These are phyloP conservation scores for Brachyhypopomus gauderio DNA, from an alignment of 2,113 vertebrate genomes.

Conservation along the genomic window DNA sequence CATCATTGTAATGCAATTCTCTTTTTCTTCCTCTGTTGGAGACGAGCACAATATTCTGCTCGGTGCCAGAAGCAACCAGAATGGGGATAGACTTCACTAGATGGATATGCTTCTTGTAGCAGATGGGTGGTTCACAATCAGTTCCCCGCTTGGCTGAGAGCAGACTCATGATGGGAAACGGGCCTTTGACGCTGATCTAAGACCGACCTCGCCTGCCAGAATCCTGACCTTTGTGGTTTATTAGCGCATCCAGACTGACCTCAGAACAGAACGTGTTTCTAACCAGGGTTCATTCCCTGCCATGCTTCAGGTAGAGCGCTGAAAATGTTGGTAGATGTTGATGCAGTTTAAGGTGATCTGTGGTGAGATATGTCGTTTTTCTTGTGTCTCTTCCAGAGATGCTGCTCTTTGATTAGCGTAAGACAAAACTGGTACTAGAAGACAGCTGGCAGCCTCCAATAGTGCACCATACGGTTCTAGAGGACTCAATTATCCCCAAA, in stretches of 20 bases:
- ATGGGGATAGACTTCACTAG: neutral
- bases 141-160: constrained; percentile 20
- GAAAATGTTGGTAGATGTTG: no score
- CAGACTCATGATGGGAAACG: constrained; percentile 9
- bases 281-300: no score
- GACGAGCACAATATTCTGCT: neutral
- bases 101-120: neutral
- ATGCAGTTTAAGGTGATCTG: neutral
- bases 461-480: neutral
- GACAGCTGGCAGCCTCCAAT: neutral
- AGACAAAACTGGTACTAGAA: neutral
- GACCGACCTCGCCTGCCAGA: constrained; percentile 5
- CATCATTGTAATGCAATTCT: neutral
- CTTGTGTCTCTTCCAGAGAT: neutral
- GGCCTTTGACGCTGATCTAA: constrained; percentile 15
- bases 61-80: neutral
- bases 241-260: neutral
- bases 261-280: no score
- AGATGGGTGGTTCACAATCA: constrained; percentile 27
- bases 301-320: no score
- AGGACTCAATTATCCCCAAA: neutral
- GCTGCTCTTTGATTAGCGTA: neutral
- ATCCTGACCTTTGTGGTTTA: neutral
- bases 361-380: neutral
- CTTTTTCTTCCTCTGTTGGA: constrained; percentile 7